These are phyloP conservation scores for Drosophila gaucha DNA, from an alignment of 2,888 invertebrate genomes.

Conservation along the genomic window DNA sequence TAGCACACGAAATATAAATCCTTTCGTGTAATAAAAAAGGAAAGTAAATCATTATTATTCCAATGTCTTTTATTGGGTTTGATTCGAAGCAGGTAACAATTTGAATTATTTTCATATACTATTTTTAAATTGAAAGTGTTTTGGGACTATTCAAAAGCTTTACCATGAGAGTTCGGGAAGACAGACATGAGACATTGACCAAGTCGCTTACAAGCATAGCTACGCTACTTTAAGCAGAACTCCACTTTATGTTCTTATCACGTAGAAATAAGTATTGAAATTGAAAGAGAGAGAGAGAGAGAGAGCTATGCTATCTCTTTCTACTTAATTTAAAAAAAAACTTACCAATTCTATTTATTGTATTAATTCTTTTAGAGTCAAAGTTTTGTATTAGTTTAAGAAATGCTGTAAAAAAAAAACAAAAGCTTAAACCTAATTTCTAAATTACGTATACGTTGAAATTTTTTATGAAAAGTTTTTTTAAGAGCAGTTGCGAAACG, in stretches of 20 bases:
- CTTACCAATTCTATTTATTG: background rate
- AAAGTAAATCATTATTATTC: background rate
- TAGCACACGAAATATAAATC: conserved; percentile 6
- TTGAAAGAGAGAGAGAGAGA: background rate
- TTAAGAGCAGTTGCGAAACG: too few relatives aligned
- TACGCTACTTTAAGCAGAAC: too few relatives aligned
- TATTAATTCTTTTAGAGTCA: background rate
- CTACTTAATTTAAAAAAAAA: background rate
- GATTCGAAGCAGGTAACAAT: background rate
- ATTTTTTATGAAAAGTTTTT: too few relatives aligned
- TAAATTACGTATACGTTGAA: too few relatives aligned
- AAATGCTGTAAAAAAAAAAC: background rate
- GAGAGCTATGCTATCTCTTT: background rate
- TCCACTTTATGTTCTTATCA: background rate
- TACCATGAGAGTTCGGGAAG: too few relatives aligned
- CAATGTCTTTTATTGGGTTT: background rate
- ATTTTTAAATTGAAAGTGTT: too few relatives aligned
- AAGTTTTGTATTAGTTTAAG: too few relatives aligned
- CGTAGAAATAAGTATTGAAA: too few relatives aligned
- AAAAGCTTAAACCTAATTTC: background rate
- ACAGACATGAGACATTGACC: too few relatives aligned
- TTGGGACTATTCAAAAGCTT: too few relatives aligned
- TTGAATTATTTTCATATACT: conserved; percentile 2
- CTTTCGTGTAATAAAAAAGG: conserved; percentile 31
- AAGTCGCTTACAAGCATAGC: too few relatives aligned